Base-by-base conservation (phyloP, 2,888 invertebrate species). In the Mimachlamys varia region DNA sequence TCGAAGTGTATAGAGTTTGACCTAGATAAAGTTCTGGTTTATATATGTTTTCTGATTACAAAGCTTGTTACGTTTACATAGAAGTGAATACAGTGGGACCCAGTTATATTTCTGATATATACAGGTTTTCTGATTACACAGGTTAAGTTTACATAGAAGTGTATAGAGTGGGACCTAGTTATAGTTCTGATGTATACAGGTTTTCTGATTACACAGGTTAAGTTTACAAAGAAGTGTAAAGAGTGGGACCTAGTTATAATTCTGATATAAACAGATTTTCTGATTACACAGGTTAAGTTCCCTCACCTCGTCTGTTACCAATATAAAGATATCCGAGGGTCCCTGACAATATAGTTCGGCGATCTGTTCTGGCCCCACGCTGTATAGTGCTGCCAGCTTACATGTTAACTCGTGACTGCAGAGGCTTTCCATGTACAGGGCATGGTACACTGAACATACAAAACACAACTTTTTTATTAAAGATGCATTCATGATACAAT, bases 261-360 rank as follows among this genome's bases (percentile, higher is more conserved):
- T n/a, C n/a, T 13, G 55, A n/a, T 88, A 19, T 38, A 89, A 13
- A 10, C 53, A 58, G 58, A 76, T 55, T 44, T 22, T 49, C 53
- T 50, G 19, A 22, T 38, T 27, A 87, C 17, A 27, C 3, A 88
- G 50, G 12, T 53, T 10, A 17, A 17, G 53, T 22, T 49, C 50
- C 76, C 93, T 91, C 92, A 99, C 97, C 94, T 99, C 98, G 96
- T 99, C 98, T 58, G 98, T 98, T 44, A 99, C 97, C 62, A 98
- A 97, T 0, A 99, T 98, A 94, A 98, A 98, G 13, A 99, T 98
- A 27, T 98, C 98, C 94, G 98, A 98, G 0, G 99, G 99, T 0
- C 99, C 99, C 94, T 98, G 98, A 89, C 98, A 97, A 93, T 98
- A 98, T 15, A 99, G 97, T 55, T 98, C 98, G 88, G 96, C 96